phyloP scores from a whole-genome alignment of 2,888 invertebrate genomes.

The Metellina segmentata region DNA sequence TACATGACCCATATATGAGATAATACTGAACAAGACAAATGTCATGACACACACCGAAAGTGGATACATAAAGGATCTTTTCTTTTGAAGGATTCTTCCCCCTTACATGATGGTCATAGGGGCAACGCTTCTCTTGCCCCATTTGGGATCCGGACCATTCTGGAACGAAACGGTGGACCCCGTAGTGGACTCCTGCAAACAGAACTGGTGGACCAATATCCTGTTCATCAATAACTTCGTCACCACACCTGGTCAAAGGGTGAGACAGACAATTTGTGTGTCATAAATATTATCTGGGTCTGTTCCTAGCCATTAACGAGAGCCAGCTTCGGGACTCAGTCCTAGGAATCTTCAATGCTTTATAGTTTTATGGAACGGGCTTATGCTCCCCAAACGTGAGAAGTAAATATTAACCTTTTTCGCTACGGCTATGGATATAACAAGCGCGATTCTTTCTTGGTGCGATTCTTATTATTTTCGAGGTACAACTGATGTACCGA shows the following conservation, averaged over 20 bases:
- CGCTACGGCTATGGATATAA: too few species aligned
- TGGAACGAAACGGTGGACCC: conserved; percentile 77
- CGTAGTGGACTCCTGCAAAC: conserved; percentile 68
- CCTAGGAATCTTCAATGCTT: too few species aligned
- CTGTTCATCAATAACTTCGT: conserved; percentile 77
- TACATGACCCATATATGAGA: background rate
- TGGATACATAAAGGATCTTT: too few species aligned
- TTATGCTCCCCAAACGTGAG: background rate
- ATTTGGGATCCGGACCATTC: conserved; percentile 76
- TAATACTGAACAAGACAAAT: background rate
- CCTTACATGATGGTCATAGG: conserved; percentile 70
- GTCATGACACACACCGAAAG: background rate
- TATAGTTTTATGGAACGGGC: background rate
- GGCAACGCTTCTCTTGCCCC: conserved; percentile 64
- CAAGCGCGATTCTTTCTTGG: too few species aligned
- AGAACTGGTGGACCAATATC: conserved; percentile 76
- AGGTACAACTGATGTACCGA: too few species aligned
- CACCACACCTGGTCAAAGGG: conserved; percentile 68
- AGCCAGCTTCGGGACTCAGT: too few species aligned
- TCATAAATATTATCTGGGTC: too few species aligned
- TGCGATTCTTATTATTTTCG: too few species aligned
- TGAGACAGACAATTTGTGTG: background rate
- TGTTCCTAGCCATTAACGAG: too few species aligned
- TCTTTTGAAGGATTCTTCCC: conserved; percentile 58
- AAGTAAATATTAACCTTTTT: too few species aligned